phyloP scores from a whole-genome alignment of 2,113 vertebrate genomes.

The Hiodon alosoides region DNA sequence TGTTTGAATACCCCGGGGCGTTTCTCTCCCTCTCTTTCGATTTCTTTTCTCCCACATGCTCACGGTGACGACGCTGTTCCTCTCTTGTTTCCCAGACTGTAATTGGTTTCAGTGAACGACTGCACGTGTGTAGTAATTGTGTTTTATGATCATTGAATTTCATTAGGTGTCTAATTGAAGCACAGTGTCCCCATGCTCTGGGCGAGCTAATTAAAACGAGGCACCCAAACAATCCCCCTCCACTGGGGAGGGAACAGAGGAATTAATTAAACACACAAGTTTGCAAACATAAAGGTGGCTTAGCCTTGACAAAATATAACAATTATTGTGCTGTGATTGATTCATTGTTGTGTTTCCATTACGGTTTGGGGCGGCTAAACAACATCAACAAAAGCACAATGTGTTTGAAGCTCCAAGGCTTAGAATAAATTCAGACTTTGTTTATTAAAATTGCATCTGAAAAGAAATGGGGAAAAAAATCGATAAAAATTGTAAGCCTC shows the following conservation, averaged over 20 bases:
- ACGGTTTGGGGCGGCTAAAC: constrained; percentile 11
- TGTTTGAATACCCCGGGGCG: background rate
- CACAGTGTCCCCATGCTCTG: constrained; percentile 29
- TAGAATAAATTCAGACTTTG: constrained; percentile 5
- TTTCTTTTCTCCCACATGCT: background rate
- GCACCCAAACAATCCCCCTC: constrained; percentile 40
- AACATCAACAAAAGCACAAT: background rate
- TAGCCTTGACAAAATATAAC: constrained; percentile 26
- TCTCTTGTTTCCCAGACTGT: constrained; percentile 30
- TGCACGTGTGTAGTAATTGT: constrained; percentile 39
- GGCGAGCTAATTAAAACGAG: constrained; percentile 46
- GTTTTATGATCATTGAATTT: constrained; percentile 53
- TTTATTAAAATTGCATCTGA: no score
- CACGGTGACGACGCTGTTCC: constrained; percentile 25
- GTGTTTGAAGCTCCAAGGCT: background rate
- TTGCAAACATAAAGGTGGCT: constrained; percentile 31
- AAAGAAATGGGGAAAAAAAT: no score
- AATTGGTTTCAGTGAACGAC: constrained; percentile 40
- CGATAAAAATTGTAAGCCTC: no score
- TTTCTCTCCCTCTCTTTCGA: background rate
- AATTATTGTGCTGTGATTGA: constrained; percentile 29
- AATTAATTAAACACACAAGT: constrained; percentile 44
- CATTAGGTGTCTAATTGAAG: constrained; percentile 49
- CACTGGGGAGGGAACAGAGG: constrained; percentile 38
- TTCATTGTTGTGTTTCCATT: constrained; percentile 20